Evolutionary conservation across 2,888 invertebrate species (phyloP).

Genomic region (Microplitis deprimator): DNA sequence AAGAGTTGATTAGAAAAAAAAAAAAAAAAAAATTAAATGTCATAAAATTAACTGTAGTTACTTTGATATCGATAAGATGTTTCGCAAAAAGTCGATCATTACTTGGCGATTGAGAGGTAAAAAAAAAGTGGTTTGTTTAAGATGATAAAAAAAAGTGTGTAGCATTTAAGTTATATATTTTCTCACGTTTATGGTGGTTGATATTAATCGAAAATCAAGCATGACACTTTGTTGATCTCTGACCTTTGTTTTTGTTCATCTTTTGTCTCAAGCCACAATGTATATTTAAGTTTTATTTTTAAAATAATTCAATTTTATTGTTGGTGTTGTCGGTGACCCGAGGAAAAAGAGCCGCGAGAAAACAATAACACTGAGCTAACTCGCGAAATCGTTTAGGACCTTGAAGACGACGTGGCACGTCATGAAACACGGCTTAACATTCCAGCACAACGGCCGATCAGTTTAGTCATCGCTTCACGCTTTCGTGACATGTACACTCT

Average conservation of each 20-base stretch:
- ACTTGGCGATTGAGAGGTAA: neutral
- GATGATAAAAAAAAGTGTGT: neutral
- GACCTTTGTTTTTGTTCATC: constrained; percentile 7
- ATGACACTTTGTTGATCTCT: neutral
- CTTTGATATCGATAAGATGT: too few species aligned
- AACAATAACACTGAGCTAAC: constrained; percentile 27
- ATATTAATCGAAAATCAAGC: neutral
- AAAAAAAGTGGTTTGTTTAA: neutral
- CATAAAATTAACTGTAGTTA: neutral
- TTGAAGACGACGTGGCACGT: constrained; percentile 30
- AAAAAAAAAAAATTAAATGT: neutral
- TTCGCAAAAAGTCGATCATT: neutral
- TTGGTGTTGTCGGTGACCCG: constrained; percentile 17
- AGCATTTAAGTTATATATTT: neutral
- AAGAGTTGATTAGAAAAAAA: neutral
- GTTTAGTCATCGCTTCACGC: constrained; percentile 48
- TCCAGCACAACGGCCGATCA: constrained; percentile 32
- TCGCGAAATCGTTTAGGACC: constrained; percentile 21
- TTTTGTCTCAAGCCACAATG: constrained; percentile 7
- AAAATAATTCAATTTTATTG: neutral
- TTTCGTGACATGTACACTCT: constrained; percentile 39
- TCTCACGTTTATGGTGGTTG: neutral
- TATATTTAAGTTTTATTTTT: neutral
- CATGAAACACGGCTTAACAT: constrained; percentile 29
- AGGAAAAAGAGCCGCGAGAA: constrained; percentile 20